Evolutionary conservation across 2,888 invertebrate species (phyloP), one percentile per base, ranked within the genome.

Genomic region (Heteropelma amictum): DNA sequence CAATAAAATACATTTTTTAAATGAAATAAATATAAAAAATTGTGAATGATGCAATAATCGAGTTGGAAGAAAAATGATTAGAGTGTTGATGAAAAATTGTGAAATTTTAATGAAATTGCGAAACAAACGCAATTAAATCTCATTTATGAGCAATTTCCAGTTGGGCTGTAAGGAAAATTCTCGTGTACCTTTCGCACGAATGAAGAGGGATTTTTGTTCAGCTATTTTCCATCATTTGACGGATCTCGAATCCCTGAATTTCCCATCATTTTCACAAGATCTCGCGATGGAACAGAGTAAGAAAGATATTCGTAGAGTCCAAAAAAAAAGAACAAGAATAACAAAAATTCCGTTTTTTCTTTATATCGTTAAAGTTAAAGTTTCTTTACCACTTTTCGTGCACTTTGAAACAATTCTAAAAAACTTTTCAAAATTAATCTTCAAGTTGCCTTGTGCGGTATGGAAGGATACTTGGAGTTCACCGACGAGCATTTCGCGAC

Each of bases 401-500:
- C 2, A 2, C 12, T 38, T 40, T 6, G 8, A 10, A 1, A 51
- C 5, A 26, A 10, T 51, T 23, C n/a, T n/a, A n/a, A 19, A 23
- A 33, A 53, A 0, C 17, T n/a, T 26, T 2, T 23, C 14, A 40
- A 17, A 17, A 45, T 60, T 42, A 6, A 17, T 58, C n/a, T 30
- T 56, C 14, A 14, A 91, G 91, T 91, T 68, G 81, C 89, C 26
- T 79, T 91, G 3, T 91, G 91, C 77, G 90, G 91, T 0, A 87
- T 90, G 79, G 90, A 90, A 81, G 91, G 91, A 10, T 90, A 86
- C 76, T 72, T 83, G 0, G 90, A 91, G 71, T 91, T 91, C 79
- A 77, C 89, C 1, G 79, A 82, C 14, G 67, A 78, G 3, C 84
- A 82, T 49, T 90, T 90, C 84, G 82, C 87, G 14, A 77, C 83